phyloP scores from a whole-genome alignment of 2,888 invertebrate genomes.

The Girardia tigrina region DNA sequence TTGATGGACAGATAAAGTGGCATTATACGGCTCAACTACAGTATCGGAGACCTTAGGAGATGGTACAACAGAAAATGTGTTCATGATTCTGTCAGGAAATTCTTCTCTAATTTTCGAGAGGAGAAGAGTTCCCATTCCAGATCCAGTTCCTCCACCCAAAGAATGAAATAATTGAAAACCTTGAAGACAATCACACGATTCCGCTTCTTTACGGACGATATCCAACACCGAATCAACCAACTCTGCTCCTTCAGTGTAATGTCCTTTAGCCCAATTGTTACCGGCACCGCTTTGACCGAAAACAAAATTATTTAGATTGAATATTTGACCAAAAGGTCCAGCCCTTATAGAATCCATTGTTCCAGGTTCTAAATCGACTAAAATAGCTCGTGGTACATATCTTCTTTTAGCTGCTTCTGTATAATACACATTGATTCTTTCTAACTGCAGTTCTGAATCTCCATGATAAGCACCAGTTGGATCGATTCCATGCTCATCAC shows the following conservation, averaged over 20 bases:
- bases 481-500: no score
- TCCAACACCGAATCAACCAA: conserved; percentile 56
- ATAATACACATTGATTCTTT: conserved; percentile 60
- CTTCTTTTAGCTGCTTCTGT: conserved; percentile 73
- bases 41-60: conserved; percentile 71
- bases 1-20: conserved; percentile 70
- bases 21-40: conserved; percentile 63
- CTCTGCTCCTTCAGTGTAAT: conserved; percentile 66
- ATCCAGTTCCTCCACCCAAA: conserved; percentile 53
- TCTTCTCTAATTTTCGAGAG: conserved; percentile 24
- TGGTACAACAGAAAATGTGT: conserved; percentile 81
- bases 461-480: no score
- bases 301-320: conserved; percentile 80
- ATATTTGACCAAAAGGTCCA: conserved; percentile 75
- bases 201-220: conserved; percentile 61
- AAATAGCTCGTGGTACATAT: conserved; percentile 76
- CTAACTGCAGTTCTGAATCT: no score
- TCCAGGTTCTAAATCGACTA: conserved; percentile 81
- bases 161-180: no score
- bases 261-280: no score
- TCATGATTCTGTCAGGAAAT: conserved; percentile 61
- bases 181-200: no score
- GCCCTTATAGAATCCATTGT: conserved; percentile 86
- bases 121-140: conserved; percentile 32
- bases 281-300: conserved; percentile 62